These are phyloP conservation scores for Salminus brasiliensis DNA, from an alignment of 2,113 vertebrate species.

Conservation along the genomic window DNA sequence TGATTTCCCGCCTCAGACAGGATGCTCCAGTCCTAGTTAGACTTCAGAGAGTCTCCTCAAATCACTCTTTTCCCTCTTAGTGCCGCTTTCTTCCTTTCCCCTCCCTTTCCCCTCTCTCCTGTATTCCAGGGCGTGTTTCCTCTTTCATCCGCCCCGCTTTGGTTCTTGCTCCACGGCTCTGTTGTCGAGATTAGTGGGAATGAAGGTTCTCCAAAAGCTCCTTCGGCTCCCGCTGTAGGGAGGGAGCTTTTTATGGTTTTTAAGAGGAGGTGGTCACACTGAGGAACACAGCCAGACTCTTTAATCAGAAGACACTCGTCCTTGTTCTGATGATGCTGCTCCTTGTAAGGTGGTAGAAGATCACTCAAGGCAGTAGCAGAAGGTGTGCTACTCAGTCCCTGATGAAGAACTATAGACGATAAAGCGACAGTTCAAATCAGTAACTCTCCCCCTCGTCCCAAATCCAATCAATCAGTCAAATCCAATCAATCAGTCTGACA, in stretches of 20 bases:
- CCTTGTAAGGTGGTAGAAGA: not conserved
- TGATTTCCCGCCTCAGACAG: constrained; percentile 49
- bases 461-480: no score
- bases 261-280: not conserved
- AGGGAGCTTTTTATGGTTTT: not conserved
- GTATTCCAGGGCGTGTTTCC: not conserved
- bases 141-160: not conserved
- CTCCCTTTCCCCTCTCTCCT: not conserved
- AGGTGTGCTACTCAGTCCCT: not conserved
- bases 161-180: not conserved
- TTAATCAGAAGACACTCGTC: not conserved
- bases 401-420: no score
- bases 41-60: constrained; percentile 21
- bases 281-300: not conserved
- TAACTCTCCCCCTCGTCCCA: no score
- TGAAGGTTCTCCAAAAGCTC: not conserved
- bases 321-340: not conserved
- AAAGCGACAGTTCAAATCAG: no score
- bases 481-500: no score
- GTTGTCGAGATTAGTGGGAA: not conserved
- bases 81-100: not conserved
- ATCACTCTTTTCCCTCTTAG: constrained; percentile 5
- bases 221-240: not conserved
- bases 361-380: not conserved
- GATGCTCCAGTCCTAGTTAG: constrained; percentile 32